Base-by-base conservation (phyloP, 2,113 vertebrate species). In the Cricetomys ansorgei region DNA sequence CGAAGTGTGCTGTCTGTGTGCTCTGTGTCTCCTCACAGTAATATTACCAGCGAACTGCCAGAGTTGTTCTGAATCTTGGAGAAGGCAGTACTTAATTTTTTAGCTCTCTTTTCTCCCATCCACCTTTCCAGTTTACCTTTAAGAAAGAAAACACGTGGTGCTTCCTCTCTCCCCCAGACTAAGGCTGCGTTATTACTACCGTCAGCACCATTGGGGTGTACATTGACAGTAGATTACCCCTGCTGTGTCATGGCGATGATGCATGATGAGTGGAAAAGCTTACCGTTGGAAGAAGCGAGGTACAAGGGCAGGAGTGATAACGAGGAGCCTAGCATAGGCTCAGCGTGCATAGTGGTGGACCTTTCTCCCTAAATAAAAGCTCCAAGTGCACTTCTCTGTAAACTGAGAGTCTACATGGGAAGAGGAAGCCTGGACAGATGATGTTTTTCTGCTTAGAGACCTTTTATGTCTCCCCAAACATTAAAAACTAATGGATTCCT, bases 201-300 rank as follows among this genome's bases (percentile, higher is more conserved):
- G 89, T 86, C 96, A 97, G 92, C 96, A 97, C 98, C 98, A 96
- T 98, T 97, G 96, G 98, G 96, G 95, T 81, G 97, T 57, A 83
- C n/a, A 96, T 0, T 83, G 88, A 97, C 90, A 97, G 97, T 97
- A 98, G 97, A 98, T 98, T 98, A 98, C 97, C 96, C 94, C 96
- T 89, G 92, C 67, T 97, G 98, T 98, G 98, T 98, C 98, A 96
- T 31, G 45, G 92, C 80, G 37, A 40, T 97, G 98, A 98, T 97
- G 93, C 69, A 98, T 91, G 98, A 97, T 94, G 91, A 25, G 29
- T 40, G 53, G 97, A 97, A 98, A 98, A 97, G 92, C 92, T 97
- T 98, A 98, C 97, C 95, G 89, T 98, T 97, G 97, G 98, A 93
- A 95, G 94, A 94, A 2, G 0, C 27, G 0, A 53, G 48, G 90